phyloP scores from a whole-genome alignment of 2,113 vertebrate species.

The Neolamprologus devosi region DNA sequence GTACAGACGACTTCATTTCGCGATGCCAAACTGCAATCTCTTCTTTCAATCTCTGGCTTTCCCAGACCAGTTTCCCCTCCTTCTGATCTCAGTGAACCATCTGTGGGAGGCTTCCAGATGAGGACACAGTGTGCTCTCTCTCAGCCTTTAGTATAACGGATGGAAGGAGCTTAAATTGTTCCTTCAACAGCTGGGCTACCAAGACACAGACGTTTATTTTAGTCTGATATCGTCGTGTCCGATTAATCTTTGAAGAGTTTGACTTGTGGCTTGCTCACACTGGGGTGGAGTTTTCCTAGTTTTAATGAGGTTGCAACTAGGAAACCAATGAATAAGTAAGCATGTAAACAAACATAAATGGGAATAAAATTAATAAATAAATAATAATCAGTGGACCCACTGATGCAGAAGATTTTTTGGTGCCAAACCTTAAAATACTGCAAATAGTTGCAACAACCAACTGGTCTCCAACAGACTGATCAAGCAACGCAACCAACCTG shows the following conservation, averaged over 20 bases:
- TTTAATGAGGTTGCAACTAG: not conserved
- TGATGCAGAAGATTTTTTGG: accelerated
- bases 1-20: not conserved
- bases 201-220: not conserved
- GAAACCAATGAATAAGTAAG: not conserved
- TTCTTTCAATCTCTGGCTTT: not conserved
- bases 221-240: not conserved
- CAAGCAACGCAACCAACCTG: accelerated
- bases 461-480: not conserved
- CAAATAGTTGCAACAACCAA: not conserved
- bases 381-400: not conserved
- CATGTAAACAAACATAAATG: not conserved
- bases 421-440: not conserved
- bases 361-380: not conserved
- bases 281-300: not conserved
- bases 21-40: not conserved
- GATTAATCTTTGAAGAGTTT: not conserved
- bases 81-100: not conserved
- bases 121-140: not conserved
- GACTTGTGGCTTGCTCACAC: not conserved
- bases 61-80: not conserved
- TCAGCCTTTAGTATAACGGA: not conserved
- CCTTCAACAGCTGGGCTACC: not conserved
- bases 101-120: not conserved
- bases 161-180: not conserved